Percentiles rank a stretch among this genome's conserved stretches.
Evolutionary conservation across 2,888 invertebrate species (phyloP).

Genomic region (Apamea epomidion): DNA sequence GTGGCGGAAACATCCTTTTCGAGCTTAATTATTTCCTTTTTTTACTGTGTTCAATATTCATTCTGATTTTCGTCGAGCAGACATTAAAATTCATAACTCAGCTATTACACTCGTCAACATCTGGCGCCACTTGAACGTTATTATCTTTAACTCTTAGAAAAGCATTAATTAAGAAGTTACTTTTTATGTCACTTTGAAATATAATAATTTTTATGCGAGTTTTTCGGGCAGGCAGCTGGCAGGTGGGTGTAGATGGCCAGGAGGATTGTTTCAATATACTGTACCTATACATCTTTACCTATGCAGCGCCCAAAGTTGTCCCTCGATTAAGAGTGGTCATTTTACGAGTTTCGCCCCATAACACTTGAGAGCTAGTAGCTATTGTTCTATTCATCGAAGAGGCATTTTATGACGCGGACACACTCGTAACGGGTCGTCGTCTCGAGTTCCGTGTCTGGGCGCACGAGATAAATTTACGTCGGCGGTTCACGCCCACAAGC

Average conservation of each 20-base stretch:
- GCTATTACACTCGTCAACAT: slow-evolving; percentile 87
- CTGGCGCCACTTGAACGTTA: slow-evolving; percentile 84
- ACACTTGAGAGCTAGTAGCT: slow-evolving; percentile 68
- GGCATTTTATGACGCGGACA: slow-evolving; percentile 82
- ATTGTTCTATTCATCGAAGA: slow-evolving; percentile 83
- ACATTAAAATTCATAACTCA: slow-evolving; percentile 88
- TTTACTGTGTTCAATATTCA: slow-evolving; percentile 86
- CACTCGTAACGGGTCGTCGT: slow-evolving; percentile 69
- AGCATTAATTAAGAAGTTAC: slow-evolving; percentile 81
- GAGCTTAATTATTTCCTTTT: slow-evolving; percentile 84
- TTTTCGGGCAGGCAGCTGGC: slow-evolving; percentile 32
- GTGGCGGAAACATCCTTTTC: slow-evolving; percentile 82
- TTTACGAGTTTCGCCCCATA: slow-evolving; percentile 72
- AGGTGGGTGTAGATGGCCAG: slow-evolving; percentile 17
- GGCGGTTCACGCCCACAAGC: slow-evolving; percentile 79
- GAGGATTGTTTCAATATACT: slow-evolving; percentile 14
- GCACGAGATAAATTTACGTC: slow-evolving; percentile 81
- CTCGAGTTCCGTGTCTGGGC: slow-evolving; percentile 74
- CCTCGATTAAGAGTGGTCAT: slow-evolving; percentile 58
- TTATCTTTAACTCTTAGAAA: slow-evolving; percentile 83
- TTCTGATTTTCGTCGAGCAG: slow-evolving; percentile 83
- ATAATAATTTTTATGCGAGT: slow-evolving; percentile 47
- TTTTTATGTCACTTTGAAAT: slow-evolving; percentile 66
- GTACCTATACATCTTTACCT: slow-evolving; percentile 18
- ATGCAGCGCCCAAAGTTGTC: slow-evolving; percentile 33